Base-by-base conservation (phyloP, 2,888 invertebrate species). In the Coleophora flavipennella region DNA sequence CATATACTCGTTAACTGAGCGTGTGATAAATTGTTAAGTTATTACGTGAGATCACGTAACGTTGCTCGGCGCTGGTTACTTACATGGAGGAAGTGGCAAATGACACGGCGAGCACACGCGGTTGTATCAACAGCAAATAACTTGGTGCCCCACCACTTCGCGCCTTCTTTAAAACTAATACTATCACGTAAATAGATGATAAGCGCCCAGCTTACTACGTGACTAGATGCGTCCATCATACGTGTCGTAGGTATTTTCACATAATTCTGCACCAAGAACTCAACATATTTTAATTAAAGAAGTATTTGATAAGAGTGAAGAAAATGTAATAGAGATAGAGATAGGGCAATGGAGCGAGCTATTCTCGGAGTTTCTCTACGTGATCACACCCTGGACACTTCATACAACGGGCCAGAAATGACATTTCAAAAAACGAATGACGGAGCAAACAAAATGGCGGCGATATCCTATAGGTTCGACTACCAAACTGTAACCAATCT, bases 171-270 rank as follows among this genome's bases (percentile, higher is more conserved):
- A 59, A 71, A 65, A 67, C 67, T 72, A 77, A 81, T 83, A 74
- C 63, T 76, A 70, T 80, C 81, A 83, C 81, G 81, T 78, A 63
- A 57, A 54, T 62, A 62, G 62, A 56, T 63, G 60, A 63, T 63
- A 67, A 64, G 57, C 63, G 60, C 55, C 62, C 62, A 60, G 60
- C 53, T 45, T 44, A 49, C 46, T 62, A 81, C 81, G 81, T 80
- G 80, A 72, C 67, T 55, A 53, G 57, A 20, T 20, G 6, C 57
- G 55, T 53, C 48, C 43, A 40, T 35, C 50, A 57, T 61, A 72
- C 69, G 68, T 73, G 71, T 64, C 64, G 51, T 54, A n/a, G n/a
- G n/a, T n/a, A 55, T 53, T 54, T 51, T 49, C 51, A 48, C 43
- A 42, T 39, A 40, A 41, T 46, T 20, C 20, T 20, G 6, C 20